Evolutionary conservation across 2,888 invertebrate genomes (phyloP).

Genomic region (Arge pagana): DNA sequence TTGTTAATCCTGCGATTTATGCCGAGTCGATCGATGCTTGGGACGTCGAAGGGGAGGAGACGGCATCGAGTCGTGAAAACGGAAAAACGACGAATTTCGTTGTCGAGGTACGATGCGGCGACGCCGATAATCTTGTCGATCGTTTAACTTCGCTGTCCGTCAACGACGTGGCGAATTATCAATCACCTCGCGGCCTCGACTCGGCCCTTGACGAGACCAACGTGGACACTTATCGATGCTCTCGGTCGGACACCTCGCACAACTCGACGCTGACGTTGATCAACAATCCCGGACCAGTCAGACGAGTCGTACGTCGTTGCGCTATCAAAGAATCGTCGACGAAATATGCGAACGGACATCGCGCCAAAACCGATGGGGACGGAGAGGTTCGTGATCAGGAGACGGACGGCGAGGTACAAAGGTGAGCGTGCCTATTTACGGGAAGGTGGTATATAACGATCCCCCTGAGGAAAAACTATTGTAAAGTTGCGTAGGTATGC

Average conservation of each 20-base stretch:
- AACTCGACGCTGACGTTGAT: conserved; percentile 27
- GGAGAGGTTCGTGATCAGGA: conserved; percentile 57
- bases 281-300: conserved; percentile 27
- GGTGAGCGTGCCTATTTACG: too few relatives aligned
- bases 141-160: conserved; percentile 9
- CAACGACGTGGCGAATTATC: conserved; percentile 6
- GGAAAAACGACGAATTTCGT: conserved; percentile 28
- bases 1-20: conserved; percentile 67
- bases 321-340: conserved; percentile 33
- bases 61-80: conserved; percentile 29
- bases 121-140: conserved; percentile 39
- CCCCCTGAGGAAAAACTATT: too few relatives aligned
- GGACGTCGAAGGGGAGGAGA: conserved; percentile 45
- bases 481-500: too few relatives aligned
- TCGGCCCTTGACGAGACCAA: conserved; percentile 17
- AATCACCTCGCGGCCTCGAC: conserved; percentile 15
- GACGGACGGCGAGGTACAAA: too few relatives aligned
- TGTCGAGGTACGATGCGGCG: conserved; percentile 41
- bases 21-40: conserved; percentile 60
- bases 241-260: conserved; percentile 27
- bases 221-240: conserved; percentile 42
- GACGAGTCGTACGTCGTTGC: conserved; percentile 34
- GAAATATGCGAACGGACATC: conserved; percentile 50
- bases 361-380: conserved; percentile 59
- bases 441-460: too few relatives aligned